Evolutionary conservation across 2,797 vertebrate genomes (phyloP), one percentile per base, ranked within the genome.

Genomic region (Yasuhikotakia modesta): DNA sequence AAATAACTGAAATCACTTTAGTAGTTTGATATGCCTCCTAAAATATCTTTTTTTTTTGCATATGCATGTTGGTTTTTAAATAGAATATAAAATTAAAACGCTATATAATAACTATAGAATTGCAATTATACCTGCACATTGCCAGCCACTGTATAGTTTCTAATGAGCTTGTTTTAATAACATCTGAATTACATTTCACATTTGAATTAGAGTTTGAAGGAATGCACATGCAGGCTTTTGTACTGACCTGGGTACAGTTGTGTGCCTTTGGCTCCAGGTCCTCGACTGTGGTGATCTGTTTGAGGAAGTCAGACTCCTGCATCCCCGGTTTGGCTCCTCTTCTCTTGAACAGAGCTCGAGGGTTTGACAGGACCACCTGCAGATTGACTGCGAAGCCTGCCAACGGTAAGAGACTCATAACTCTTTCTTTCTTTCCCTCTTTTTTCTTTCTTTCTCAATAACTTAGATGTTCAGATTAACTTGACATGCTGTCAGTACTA

Each of bases 271-370:
- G 98, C 87, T 99, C 98, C 90, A 99, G 87, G 73, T 99, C 97
- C 16, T 95, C 93, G 73, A 99, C 94, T 72, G 94, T 97, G 39
- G 95, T 98, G 88, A 99, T 98, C 90, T 98, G 97, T 83, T 97
- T 98, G 81, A 99, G 94, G 87, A 99, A 99, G 91, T 99, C 98
- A 0, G 98, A 98, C 91, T 99, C 98, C 89, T 99, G 98, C 98
- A 99, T 99, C 81, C 98, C 97, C 0, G 98, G 97, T 82, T 98
- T 97, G 78, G 97, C 97, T 48, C 97, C 97, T 16, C 94, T 93
- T 0, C 98, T 94, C 86, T 97, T 99, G 90, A 99, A 99, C 80
- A 96, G 93, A 0, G 97, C 98, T 87, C 94, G 94, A 0, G 95
- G 97, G 83, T 97, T 97, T 0, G 91, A 93, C 75, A 99, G 92